Evolutionary conservation across 1,140 invertebrate species (phyloP), one percentile per base, ranked within the genome.

Genomic region (Tetramorium alpestre): DNA sequence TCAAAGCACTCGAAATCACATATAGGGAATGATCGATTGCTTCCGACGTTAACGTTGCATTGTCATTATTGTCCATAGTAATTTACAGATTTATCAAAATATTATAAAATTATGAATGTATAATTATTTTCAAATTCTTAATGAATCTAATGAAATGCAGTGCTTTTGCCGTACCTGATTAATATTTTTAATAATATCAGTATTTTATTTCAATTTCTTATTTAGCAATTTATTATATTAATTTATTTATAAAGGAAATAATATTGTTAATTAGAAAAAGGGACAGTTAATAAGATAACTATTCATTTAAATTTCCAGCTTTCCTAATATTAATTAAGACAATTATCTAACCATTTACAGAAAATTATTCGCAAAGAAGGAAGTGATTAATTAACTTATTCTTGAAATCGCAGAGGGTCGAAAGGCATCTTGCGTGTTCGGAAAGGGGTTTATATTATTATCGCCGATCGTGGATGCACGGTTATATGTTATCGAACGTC

Each of bases 401-500:
- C 5, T 72, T 41, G 41, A 58, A 82, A 33, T 82, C n/a, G 18
- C 33, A 33, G 69, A 7, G 18, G 38, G 44, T 75, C 41, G 8
- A 82, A 33, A 73, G n/a, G 38, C 18, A 25, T 28, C 25, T 82
- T 60, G 70, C 82, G 47, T 85, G 82, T 85, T 65, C 4, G 33
- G 38, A 51, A 64, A 41, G 8, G 62, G 47, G 49, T 65, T 85
- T 58, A 2, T 28, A 25, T 41, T 69, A 54, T 44, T 64, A 60
- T 56, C 73, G 25, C 8, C 28, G 38, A 89, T 87, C 78, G 41
- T 28, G 65, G 38, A 85, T 85, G 41, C 33, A 82, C 80, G n/a
- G 69, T 84, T 65, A 85, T 25, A 47, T 28, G 44, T 87, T 88
- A 88, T 90, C 69, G 75, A 88, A 85, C 77, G 28, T 47, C 44